These are phyloP conservation scores for Harpagifer antarcticus DNA, from an alignment of 2,797 vertebrate genomes.

Conservation along the genomic window DNA sequence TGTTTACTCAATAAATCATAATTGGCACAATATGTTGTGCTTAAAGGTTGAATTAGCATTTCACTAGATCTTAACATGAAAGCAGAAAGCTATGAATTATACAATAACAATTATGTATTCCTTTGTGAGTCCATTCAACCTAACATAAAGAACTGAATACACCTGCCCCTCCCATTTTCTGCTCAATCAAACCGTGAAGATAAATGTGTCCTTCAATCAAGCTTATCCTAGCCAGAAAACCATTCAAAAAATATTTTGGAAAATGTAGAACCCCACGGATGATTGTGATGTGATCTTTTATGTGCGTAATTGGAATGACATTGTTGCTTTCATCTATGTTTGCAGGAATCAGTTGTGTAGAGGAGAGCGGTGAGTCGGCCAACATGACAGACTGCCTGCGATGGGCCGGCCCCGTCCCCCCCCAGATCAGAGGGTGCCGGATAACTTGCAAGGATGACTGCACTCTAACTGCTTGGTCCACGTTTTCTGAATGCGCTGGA, in stretches of 20 bases:
- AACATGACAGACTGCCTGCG: slow-evolving; percentile 87
- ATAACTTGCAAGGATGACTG: slow-evolving; percentile 94
- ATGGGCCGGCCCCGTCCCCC: slow-evolving; percentile 87
- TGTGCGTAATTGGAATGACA: slow-evolving; percentile 25
- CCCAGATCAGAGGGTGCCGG: slow-evolving; percentile 86
- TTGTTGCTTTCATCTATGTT: slow-evolving; percentile 36
- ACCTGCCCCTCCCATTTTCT: not conserved
- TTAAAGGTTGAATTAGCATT: slow-evolving; percentile 54
- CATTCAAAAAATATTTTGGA: not conserved
- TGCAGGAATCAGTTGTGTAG: slow-evolving; percentile 89
- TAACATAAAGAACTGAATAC: slow-evolving; percentile 1
- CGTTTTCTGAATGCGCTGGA: slow-evolving; percentile 89
- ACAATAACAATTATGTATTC: not conserved
- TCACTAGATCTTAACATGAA: slow-evolving; percentile 31
- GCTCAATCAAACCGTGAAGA: not conserved
- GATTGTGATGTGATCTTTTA: not conserved
- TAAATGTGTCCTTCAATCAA: not conserved
- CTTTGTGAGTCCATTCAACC: slow-evolving; percentile 4
- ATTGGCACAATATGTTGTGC: slow-evolving; percentile 23
- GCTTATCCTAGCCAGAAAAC: not conserved
- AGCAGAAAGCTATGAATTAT: slow-evolving; percentile 4
- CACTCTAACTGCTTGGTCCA: slow-evolving; percentile 93
- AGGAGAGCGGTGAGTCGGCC: slow-evolving; percentile 79
- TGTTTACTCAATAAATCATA: slow-evolving; percentile 48
- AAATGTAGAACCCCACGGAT: not conserved